A percentile compares a stretch with the other conserved stretches of the same genome.
phyloP scores from a whole-genome alignment of 2,113 vertebrate genomes.

The Corythaixoides concolor region DNA sequence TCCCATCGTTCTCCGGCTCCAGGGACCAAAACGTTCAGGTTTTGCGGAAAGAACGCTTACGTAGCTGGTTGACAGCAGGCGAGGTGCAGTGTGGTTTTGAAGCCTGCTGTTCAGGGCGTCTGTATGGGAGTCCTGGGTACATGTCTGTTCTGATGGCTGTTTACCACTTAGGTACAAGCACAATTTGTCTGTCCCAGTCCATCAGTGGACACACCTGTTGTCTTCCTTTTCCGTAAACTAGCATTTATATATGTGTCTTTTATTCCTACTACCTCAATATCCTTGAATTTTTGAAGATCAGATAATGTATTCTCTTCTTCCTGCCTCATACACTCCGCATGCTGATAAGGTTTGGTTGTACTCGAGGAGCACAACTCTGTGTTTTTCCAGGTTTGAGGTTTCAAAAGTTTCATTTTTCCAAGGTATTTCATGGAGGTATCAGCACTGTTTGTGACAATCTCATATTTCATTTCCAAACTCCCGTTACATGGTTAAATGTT shows the following conservation, averaged over 20 bases:
- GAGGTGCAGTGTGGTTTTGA: accelerated
- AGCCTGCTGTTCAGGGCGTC: accelerated
- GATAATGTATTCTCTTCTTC: not conserved
- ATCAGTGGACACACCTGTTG: not conserved
- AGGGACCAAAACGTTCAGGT: not conserved
- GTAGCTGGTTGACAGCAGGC: not conserved
- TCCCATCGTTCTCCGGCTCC: too few relatives aligned
- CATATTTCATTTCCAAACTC: not conserved
- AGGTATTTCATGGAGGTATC: not conserved
- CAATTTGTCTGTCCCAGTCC: not conserved
- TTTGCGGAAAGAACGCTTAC: accelerated
- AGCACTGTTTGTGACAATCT: not conserved
- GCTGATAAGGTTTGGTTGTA: not conserved
- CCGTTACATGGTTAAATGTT: not conserved
- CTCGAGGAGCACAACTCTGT: not conserved
- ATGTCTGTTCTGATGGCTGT: not conserved
- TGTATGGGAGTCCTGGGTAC: not conserved
- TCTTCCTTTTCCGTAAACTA: not conserved
- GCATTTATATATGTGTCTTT: accelerated
- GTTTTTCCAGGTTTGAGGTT: not conserved
- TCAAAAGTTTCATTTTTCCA: not conserved
- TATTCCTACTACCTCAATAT: not conserved
- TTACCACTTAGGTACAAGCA: accelerated
- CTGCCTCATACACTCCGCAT: accelerated
- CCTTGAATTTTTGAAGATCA: not conserved